phyloP scores from a whole-genome alignment of 2,888 invertebrate species.

The Orchesellides sinensis region DNA sequence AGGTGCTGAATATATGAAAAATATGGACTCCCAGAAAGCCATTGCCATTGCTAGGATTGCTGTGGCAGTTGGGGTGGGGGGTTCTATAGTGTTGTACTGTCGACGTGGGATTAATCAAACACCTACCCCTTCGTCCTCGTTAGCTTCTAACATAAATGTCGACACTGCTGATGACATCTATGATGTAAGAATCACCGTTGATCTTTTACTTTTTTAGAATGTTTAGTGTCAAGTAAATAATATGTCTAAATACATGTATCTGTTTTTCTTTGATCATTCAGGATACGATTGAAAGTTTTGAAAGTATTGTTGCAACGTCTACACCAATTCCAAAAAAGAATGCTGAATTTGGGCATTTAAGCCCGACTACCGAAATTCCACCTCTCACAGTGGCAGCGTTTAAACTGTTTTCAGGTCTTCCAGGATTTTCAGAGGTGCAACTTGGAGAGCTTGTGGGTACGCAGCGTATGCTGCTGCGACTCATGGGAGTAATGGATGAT shows the following conservation, averaged over 20 bases:
- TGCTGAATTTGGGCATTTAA: conserved; percentile 67
- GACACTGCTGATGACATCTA: conserved; percentile 78
- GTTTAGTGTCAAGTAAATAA: neutral
- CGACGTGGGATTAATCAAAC: too few species aligned
- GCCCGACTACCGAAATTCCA: conserved; percentile 78
- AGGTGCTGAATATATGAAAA: conserved; percentile 3
- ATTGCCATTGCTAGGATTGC: neutral
- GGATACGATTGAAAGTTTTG: conserved; percentile 74
- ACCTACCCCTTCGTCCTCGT: too few species aligned
- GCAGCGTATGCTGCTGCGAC: conserved; percentile 89
- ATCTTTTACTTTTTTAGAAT: too few species aligned
- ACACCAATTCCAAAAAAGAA: conserved; percentile 69
- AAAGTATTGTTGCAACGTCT: conserved; percentile 69
- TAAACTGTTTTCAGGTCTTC: conserved; percentile 90
- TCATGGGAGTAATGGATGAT: conserved; percentile 93
- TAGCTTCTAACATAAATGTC: too few species aligned
- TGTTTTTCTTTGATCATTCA: conserved; percentile 14
- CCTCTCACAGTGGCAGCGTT: conserved; percentile 95
- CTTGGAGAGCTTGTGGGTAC: conserved; percentile 90
- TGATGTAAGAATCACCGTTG: conserved; percentile 79
- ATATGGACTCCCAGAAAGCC: conserved; percentile 8
- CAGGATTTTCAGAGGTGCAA: conserved; percentile 93
- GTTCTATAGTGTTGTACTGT: neutral
- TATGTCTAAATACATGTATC: too few species aligned
- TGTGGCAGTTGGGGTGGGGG: neutral